Evolutionary conservation across 1,140 invertebrate species (phyloP).

Genomic region (Ridgeia piscesae): DNA sequence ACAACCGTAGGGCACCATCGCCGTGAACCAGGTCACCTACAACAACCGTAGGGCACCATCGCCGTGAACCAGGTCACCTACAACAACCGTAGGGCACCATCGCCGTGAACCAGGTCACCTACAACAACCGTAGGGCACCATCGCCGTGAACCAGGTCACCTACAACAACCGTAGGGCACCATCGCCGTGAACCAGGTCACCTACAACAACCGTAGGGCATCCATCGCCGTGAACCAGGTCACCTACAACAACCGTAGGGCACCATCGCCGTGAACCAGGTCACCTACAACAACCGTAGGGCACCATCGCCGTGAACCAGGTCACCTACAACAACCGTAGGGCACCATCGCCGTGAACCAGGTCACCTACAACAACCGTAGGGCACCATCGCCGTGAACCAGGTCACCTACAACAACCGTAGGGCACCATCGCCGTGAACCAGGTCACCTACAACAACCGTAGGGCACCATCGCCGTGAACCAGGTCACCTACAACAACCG

Average conservation of each 20-base stretch:
- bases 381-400: not conserved
- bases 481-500: not conserved
- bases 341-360: not conserved
- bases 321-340: not conserved
- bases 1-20: not conserved
- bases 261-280: not conserved
- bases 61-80: not conserved
- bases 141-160: not conserved
- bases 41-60: not conserved
- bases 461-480: not conserved
- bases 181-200: not conserved
- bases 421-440: not conserved
- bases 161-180: not conserved
- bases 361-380: not conserved
- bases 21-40: not conserved
- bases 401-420: not conserved
- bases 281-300: slow-evolving; percentile 43
- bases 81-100: not conserved
- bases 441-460: not conserved
- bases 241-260: not conserved
- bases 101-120: not conserved
- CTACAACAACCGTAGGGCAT: not conserved
- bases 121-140: not conserved
- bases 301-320: slow-evolving; percentile 56
- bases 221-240: not conserved